A percentile compares a stretch with the other conserved stretches of the same genome.
Evolutionary conservation across 2,888 invertebrate genomes (phyloP).

Genomic region (Tolmerus cingulatus): DNA sequence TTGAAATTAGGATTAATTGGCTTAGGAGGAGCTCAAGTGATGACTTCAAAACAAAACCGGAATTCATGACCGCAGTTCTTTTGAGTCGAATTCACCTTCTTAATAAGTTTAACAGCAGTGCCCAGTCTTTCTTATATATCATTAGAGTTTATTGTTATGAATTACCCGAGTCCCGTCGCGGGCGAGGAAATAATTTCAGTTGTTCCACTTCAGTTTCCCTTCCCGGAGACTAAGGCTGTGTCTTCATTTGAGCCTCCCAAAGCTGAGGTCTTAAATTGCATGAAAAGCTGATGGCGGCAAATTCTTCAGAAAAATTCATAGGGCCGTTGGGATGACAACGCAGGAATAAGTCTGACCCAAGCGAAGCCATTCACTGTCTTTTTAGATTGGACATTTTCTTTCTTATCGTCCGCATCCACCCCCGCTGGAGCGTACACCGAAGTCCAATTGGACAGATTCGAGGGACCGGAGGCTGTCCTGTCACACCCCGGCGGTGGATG

Average conservation of each 20-base stretch:
- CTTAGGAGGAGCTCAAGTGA: background rate
- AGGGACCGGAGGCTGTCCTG: background rate
- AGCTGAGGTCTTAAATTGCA: background rate
- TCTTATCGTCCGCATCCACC: background rate
- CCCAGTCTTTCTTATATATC: background rate
- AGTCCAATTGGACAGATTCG: background rate
- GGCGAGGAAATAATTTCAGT: background rate
- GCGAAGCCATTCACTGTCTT: background rate
- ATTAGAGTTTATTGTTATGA: background rate
- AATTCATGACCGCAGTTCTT: background rate
- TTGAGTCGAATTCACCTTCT: background rate
- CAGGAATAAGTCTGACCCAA: background rate
- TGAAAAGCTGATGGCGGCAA: constrained; percentile 29
- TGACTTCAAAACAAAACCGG: background rate
- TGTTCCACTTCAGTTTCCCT: background rate
- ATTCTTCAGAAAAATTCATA: constrained; percentile 10
- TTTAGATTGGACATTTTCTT: background rate
- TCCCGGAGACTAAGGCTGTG: background rate
- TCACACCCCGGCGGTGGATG: background rate
- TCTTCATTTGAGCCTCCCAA: background rate
- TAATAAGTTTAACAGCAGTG: background rate
- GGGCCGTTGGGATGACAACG: constrained; percentile 4
- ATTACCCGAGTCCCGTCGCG: background rate
- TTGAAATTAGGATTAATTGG: background rate
- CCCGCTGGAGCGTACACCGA: background rate